Percentiles rank a stretch among this genome's conserved stretches.
phyloP scores from a whole-genome alignment of 2,888 invertebrate genomes.

The Amblyjoppa fuscipennis region DNA sequence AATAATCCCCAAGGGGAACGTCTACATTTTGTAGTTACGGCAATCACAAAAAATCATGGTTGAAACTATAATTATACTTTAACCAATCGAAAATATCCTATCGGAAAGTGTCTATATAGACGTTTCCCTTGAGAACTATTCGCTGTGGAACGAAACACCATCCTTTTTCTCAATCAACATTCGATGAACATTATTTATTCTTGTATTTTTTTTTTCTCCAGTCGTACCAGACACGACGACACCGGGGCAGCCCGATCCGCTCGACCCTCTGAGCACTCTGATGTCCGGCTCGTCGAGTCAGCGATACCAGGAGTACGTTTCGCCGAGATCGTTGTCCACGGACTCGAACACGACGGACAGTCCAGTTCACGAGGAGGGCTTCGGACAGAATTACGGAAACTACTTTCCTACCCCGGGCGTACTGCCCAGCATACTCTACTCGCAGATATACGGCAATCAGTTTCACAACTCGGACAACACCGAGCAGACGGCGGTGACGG shows the following conservation, averaged over 20 bases:
- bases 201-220: conserved; percentile 49
- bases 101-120: no score
- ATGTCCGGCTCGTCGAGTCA: conserved; percentile 79
- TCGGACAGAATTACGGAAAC: conserved; percentile 88
- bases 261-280: conserved; percentile 82
- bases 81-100: no score
- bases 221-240: conserved; percentile 92
- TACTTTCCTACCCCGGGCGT: conserved; percentile 89
- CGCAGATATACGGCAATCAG: conserved; percentile 91
- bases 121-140: no score
- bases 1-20: no score
- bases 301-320: conserved; percentile 84
- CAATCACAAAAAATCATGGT: no score
- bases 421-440: conserved; percentile 93
- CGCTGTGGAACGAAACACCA: no score
- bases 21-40: no score
- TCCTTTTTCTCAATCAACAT: no score
- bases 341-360: conserved; percentile 94
- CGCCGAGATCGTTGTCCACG: conserved; percentile 92
- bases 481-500: conserved; percentile 82
- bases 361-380: conserved; percentile 91
- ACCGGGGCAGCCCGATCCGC: conserved; percentile 82
- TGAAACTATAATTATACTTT: no score
- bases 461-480: conserved; percentile 82
- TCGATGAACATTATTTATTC: no score